Base-by-base conservation (phyloP, 2,113 vertebrate genomes). In the Epinephelus moara region DNA sequence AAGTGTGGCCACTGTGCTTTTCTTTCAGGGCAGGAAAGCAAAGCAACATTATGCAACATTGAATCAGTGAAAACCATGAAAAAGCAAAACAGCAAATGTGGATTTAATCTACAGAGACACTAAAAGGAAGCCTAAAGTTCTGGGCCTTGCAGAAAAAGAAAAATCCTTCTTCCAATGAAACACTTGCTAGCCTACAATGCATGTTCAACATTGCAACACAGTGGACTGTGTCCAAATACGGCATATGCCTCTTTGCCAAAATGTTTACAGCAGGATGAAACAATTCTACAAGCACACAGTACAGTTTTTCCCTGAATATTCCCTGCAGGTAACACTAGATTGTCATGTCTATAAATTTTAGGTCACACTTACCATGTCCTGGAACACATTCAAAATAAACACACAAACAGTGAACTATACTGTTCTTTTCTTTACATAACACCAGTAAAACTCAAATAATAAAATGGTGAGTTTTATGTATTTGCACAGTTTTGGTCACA, bases 1-100 rank as follows among this genome's bases (percentile, higher is more conserved):
- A 45, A 45, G 42, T 45, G 42, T 45, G 42, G 8, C 53, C 49
- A 55, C 18, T 11, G n/a, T 17, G 50, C 57, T 72, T 76, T 75
- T 84, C 57, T 80, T 87, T 79, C 37, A 85, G 75, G 73, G n/a
- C 15, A 15, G 67, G 56, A 88, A 84, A 90, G 62, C 56, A 86
- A 84, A 85, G 72, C 63, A 80, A 62, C 53, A 85, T 80, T 82
- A 88, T 80, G 78, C 56, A 86, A 70, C 19, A 80, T 3, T 30
- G 42, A 70, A 72, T 75, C 56, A 68, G 50, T 53, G 1, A 72
- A 72, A 73, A 67, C 19, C 19, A 74, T 40, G 4, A 69, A 63
- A 61, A 64, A 4, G 4, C 19, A n/a, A 42, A 67, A 70, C 18
- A 80, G 21, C 19, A 69, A 56, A 42, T 6, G 45, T n/a, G 1